phyloP scores from a whole-genome alignment of 2,888 invertebrate genomes.

The Folsomia candida region DNA sequence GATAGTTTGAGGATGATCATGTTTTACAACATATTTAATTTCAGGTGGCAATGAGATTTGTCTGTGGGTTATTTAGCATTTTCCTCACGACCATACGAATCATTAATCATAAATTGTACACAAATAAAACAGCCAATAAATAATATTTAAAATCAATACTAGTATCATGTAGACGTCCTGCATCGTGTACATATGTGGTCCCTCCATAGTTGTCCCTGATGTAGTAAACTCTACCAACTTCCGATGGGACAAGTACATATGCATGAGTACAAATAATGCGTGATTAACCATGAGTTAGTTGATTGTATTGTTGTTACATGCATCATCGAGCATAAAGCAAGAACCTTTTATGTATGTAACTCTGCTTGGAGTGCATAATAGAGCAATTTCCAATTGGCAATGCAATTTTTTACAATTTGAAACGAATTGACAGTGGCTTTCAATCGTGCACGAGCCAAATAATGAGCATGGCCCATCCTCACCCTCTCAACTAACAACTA shows the following conservation, averaged over 20 bases:
- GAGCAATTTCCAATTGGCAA: neutral
- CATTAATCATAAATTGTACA: neutral
- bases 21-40: neutral
- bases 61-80: neutral
- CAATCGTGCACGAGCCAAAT: neutral
- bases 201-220: neutral
- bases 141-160: neutral
- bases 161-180: neutral
- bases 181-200: neutral
- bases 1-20: no score
- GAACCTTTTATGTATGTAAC: neutral
- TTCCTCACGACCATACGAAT: conserved; percentile 3
- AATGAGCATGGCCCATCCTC: neutral
- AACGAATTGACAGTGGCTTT: neutral
- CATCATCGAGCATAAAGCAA: neutral
- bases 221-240: neutral
- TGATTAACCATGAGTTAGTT: neutral
- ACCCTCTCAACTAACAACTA: neutral
- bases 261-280: neutral
- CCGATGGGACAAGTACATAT: neutral
- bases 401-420: neutral
- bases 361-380: neutral
- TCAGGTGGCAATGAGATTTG: neutral
- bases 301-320: neutral
- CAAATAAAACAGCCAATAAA: neutral